These are phyloP conservation scores for Deroplatys truncata DNA, from an alignment of 2,888 invertebrate species.

Conservation along the genomic window DNA sequence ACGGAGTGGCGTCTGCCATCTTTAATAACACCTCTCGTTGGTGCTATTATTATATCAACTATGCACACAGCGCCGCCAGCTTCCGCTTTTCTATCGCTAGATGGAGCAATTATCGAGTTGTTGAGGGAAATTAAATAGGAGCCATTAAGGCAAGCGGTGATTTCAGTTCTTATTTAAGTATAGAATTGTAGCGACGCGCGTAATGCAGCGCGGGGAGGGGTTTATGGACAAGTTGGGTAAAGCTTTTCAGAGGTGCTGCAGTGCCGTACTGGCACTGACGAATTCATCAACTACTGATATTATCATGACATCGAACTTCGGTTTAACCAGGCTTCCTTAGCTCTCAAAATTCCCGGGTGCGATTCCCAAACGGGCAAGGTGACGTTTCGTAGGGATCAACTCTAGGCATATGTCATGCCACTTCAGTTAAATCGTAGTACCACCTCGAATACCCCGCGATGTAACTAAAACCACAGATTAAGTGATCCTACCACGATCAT, in stretches of 20 bases:
- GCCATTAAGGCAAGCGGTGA: conserved; percentile 20
- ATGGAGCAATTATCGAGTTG: conserved; percentile 29
- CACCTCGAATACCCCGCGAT: too few species aligned
- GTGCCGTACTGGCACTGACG: neutral
- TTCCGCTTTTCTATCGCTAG: conserved; percentile 22
- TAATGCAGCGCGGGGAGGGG: neutral
- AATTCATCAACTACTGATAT: too few species aligned
- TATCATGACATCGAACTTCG: too few species aligned
- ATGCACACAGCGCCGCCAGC: conserved; percentile 11
- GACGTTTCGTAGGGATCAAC: neutral
- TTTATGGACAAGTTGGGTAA: neutral
- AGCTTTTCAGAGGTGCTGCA: neutral
- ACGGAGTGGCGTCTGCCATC: neutral
- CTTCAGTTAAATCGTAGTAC: too few species aligned
- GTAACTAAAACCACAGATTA: too few species aligned
- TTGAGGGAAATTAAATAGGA: conserved; percentile 30
- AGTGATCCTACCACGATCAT: too few species aligned
- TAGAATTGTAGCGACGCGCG: conserved; percentile 3
- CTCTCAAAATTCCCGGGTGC: neutral
- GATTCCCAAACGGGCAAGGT: neutral
- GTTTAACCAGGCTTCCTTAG: neutral
- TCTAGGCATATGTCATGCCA: too few species aligned
- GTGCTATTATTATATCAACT: conserved; percentile 17
- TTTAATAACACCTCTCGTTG: conserved; percentile 16
- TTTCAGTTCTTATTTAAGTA: conserved; percentile 16